Base-by-base conservation (phyloP, 2,888 invertebrate species). In the Catocala fraxini region DNA sequence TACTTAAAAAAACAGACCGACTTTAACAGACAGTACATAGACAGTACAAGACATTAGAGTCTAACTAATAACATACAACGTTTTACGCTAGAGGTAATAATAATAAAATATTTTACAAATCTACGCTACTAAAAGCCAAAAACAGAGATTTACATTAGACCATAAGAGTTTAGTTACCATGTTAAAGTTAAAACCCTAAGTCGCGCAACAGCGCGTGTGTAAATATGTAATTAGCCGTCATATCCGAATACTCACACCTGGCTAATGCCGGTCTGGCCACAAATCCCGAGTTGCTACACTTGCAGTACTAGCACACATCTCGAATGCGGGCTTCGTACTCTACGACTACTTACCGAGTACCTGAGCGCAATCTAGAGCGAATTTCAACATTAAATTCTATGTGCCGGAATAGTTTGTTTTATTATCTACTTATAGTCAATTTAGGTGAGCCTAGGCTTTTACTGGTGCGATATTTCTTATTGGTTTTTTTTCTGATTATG, bases 281-380 rank as follows among this genome's bases (percentile, higher is more conserved):
- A 73, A 73, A 80, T 79, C 76, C 15, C 73, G 74, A 74, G 71
- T 82, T 80, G 72, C 73, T 77, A 69, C 70, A 73, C 51, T 35
- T 6, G 5, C 35, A 60, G 35, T 39, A 7, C 35, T 39, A 39
- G 35, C 42, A 51, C 68, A 74, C 68, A 72, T 76, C 71, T 72
- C 71, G 42, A 63, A 62, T 70, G 64, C 68, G 64, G 67, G 71
- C 63, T 63, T 58, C 41, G 45, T 55, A 64, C 68, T 66, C 65
- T 65, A 65, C 63, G 46, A 51, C 51, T 48, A 48, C 48, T 43
- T 34, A n/a, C 47, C 10, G 43, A 13, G 68, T 67, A 59, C 66
- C 52, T 64, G 53, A 43, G 13, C 25, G 58, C 39, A 73, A 76
- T 73, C 73, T 74, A 76, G 75, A 74, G 65, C 73, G 46, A 61